phyloP scores from a whole-genome alignment of 2,888 invertebrate species.

The Aleiodes testaceus region DNA sequence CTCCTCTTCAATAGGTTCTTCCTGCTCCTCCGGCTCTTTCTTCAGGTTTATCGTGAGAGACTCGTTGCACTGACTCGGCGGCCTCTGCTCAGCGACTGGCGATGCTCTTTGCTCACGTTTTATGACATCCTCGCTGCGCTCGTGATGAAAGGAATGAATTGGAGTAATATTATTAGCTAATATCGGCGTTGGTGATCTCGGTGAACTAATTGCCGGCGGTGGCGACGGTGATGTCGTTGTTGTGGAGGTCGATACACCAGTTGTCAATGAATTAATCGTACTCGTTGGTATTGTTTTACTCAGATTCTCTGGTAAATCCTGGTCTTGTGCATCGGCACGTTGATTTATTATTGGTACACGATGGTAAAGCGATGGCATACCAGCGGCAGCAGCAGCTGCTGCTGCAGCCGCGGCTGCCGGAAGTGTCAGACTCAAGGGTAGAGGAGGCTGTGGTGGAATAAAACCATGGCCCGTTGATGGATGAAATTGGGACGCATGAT shows the following conservation, averaged over 20 bases:
- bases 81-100: constrained; percentile 53
- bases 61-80: constrained; percentile 66
- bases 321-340: constrained; percentile 76
- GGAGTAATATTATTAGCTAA: constrained; percentile 13
- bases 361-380: constrained; percentile 75
- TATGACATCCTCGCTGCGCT: constrained; percentile 45
- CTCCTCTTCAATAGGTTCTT: constrained; percentile 77
- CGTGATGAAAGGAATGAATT: constrained; percentile 26
- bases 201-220: constrained; percentile 40
- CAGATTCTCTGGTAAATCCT: constrained; percentile 85
- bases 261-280: constrained; percentile 23
- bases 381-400: constrained; percentile 51
- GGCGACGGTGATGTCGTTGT: constrained; percentile 47
- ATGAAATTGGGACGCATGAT: constrained; percentile 41
- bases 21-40: constrained; percentile 79
- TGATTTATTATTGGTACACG: constrained; percentile 78
- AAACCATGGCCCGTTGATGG: constrained; percentile 73
- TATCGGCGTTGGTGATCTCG: constrained; percentile 30
- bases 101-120: constrained; percentile 57
- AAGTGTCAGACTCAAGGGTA: constrained; percentile 70
- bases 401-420: constrained; percentile 57
- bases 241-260: constrained; percentile 49
- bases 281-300: constrained; percentile 76
- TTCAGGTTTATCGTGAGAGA: constrained; percentile 78
- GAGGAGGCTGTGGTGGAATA: constrained; percentile 78